phyloP scores from a whole-genome alignment of 1,140 invertebrate genomes.

The Augochlora pura region DNA sequence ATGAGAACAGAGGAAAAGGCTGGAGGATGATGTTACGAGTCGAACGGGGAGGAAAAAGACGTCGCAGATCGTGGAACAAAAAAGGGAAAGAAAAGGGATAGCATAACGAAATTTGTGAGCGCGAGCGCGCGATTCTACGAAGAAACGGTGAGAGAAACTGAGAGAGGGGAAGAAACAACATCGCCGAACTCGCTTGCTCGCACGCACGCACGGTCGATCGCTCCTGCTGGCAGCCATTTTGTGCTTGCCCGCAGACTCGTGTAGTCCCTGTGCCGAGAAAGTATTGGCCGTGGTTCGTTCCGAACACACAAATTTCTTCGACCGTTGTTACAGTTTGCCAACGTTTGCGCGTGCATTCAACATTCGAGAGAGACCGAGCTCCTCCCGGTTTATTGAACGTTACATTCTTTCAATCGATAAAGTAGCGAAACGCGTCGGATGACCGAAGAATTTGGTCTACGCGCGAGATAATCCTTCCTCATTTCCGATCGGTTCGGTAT shows the following conservation, averaged over 20 bases:
- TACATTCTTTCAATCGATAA: neutral
- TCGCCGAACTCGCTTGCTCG: constrained; percentile 55
- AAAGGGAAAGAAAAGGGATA: constrained; percentile 13
- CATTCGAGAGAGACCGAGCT: neutral
- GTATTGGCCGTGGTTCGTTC: constrained; percentile 70
- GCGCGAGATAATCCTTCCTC: constrained; percentile 38
- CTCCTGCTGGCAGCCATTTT: constrained; percentile 75
- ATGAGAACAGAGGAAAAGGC: neutral
- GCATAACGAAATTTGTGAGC: constrained; percentile 3
- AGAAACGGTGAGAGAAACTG: constrained; percentile 33
- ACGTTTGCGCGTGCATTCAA: too few relatives aligned
- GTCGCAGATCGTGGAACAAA: constrained; percentile 3
- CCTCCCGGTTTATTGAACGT: neutral
- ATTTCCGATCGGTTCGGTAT: too few relatives aligned
- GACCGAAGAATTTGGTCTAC: constrained; percentile 52
- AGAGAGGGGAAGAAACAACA: constrained; percentile 42
- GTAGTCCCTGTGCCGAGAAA: constrained; percentile 71
- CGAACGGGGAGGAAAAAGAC: constrained; percentile 10
- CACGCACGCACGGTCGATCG: constrained; percentile 74
- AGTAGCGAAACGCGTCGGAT: neutral
- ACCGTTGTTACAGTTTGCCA: neutral
- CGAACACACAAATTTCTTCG: neutral
- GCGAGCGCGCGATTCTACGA: constrained; percentile 22
- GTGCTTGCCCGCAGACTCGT: constrained; percentile 68
- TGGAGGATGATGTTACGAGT: neutral